phyloP scores from a whole-genome alignment of 2,888 invertebrate genomes.

The Cactoblastis cactorum region DNA sequence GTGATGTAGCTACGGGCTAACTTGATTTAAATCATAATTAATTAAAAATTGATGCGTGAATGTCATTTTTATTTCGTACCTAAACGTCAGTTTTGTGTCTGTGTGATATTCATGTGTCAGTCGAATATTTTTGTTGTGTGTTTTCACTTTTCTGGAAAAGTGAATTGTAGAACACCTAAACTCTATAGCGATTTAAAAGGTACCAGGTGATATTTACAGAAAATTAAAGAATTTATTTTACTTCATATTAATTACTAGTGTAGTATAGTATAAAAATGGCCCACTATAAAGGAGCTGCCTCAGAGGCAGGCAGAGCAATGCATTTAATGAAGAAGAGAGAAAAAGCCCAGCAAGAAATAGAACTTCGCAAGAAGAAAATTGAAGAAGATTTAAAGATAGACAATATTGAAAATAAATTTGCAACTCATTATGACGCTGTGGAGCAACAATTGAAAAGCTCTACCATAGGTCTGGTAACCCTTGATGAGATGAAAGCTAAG shows the following conservation, averaged over 20 bases:
- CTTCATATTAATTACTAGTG: background rate
- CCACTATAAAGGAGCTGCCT: constrained; percentile 97
- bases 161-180: background rate
- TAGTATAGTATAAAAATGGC: constrained; percentile 83
- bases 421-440: constrained; percentile 99
- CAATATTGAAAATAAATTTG: constrained; percentile 99
- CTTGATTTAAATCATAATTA: no score
- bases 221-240: background rate
- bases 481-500: constrained; percentile 99
- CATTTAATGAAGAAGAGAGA: constrained; percentile 98
- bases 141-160: background rate
- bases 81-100: background rate
- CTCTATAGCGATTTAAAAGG: background rate
- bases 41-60: no score
- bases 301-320: constrained; percentile 98
- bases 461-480: constrained; percentile 97
- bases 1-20: no score
- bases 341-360: constrained; percentile 97
- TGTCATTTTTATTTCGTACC: no score
- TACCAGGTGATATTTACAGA: background rate
- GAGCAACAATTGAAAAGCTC: constrained; percentile 98
- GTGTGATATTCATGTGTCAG: background rate
- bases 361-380: constrained; percentile 97
- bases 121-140: background rate
- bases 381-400: constrained; percentile 97